Conservation (phyloP, 2,888 invertebrate species). For the Digitonthophagus gazella region DNA sequence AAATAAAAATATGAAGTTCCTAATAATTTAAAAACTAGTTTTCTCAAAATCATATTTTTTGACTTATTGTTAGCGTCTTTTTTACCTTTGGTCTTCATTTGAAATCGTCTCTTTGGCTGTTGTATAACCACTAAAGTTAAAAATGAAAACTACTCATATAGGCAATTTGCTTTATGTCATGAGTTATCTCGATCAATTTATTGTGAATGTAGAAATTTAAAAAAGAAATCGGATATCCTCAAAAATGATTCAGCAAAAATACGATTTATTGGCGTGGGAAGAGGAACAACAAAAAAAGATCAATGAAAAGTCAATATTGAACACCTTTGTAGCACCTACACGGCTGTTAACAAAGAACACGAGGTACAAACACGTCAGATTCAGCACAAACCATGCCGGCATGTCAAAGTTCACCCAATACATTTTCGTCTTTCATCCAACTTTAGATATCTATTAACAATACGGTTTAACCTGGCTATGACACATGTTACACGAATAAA, state of each 20-base stretch:
- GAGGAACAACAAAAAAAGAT: background rate
- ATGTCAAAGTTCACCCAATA: no score
- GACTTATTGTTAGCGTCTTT: no score
- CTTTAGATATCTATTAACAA: background rate
- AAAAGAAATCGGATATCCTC: background rate
- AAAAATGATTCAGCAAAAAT: background rate
- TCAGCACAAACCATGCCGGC: conserved; percentile 3
- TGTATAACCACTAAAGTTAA: no score
- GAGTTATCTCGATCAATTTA: conserved; percentile 26
- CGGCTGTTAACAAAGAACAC: conserved; percentile 35
- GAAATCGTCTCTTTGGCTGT: no score
- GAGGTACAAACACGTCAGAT: conserved; percentile 37
- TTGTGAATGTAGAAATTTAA: conserved; percentile 2
- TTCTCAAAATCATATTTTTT: no score
- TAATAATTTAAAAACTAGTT: no score
- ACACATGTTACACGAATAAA: background rate
- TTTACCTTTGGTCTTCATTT: no score
- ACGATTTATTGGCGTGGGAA: conserved; percentile 5
- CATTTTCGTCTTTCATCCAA: no score
- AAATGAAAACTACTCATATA: no score
- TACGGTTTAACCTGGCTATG: no score
- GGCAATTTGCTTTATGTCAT: no score
- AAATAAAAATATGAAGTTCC: no score
- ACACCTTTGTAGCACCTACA: conserved; percentile 28
- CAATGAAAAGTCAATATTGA: conserved; percentile 9